Base-by-base conservation (phyloP, 2,888 invertebrate genomes). In the Parnassius apollo region DNA sequence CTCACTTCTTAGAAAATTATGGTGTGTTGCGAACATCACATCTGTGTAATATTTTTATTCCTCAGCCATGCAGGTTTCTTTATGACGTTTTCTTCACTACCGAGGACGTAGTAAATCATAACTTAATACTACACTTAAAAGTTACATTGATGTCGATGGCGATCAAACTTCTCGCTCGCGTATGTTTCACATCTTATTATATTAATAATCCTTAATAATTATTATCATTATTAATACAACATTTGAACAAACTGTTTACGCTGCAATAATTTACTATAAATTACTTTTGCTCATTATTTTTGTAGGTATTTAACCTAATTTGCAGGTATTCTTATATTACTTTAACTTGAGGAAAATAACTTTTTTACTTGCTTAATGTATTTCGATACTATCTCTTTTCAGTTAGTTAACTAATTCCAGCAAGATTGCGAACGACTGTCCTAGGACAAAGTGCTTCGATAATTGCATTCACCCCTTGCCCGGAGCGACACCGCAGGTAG, bases 381-480 rank as follows among this genome's bases (percentile, higher is more conserved):
- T 35, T 35, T 35, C 35, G 35, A 35, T 35, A 35, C 35, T 35
- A 35, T 35, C 35, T 35, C 35, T 55, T 57, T 48, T 57, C 11
- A 18, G 44, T 25, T 51, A 42, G 25, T 48, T 57, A 45, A 10
- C 3, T 44, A 46, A 59, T 59, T 59, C 57, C 57, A 64, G 60
- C 48, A 42, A 48, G 25, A 57, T 60, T 60, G 57, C 53, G 18
- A 44, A 48, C 13, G 44, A 18, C 42, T 48, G 42, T 46, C 53
- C 42, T 60, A 64, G 60, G 52, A 60, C 64, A 78, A 80, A 87
- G 86, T 86, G 85, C 79, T 79, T 62, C 66, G 72, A 75, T 87
- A 87, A 88, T 87, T 86, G 80, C 78, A 81, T 87, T 85, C 74
- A 66, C 68, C 65, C 69, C 65, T 64, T 66, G 66, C 69, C 64